Conservation (phyloP, 2,797 vertebrate genomes). For the Parotocinclus haroldoi region DNA sequence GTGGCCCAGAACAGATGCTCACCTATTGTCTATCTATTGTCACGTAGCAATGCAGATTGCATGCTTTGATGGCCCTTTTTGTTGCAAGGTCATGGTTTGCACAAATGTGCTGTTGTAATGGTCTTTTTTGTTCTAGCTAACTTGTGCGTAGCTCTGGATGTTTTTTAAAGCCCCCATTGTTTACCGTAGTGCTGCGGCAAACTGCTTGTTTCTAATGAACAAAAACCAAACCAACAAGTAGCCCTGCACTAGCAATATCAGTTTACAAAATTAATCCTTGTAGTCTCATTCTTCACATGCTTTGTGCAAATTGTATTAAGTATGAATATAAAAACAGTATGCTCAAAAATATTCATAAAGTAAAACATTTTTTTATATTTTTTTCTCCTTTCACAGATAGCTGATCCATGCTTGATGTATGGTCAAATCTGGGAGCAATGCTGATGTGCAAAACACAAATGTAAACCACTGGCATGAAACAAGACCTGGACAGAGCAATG, state of each 20-base stretch:
- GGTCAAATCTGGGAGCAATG: background rate
- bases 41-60: conserved; percentile 2
- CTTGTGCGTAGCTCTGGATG: conserved; percentile 47
- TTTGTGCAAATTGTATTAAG: too few relatives aligned
- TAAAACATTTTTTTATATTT: background rate
- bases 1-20: conserved; percentile 14
- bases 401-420: background rate
- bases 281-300: too few relatives aligned
- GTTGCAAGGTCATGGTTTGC: conserved; percentile 20
- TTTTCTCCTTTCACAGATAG: background rate
- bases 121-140: conserved; percentile 36
- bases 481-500: too few relatives aligned
- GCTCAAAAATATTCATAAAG: background rate
- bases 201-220: conserved; percentile 39
- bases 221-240: background rate
- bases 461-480: too few relatives aligned
- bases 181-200: conserved; percentile 28
- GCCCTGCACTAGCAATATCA: background rate
- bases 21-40: conserved; percentile 11
- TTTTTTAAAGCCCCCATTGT: conserved; percentile 50
- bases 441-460: background rate
- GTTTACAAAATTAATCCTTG: too few relatives aligned
- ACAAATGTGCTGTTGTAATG: conserved; percentile 47
- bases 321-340: too few relatives aligned
- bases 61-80: conserved; percentile 26